These are phyloP conservation scores for Helarctos malayanus DNA, from an alignment of 2,797 vertebrate genomes.

Conservation along the genomic window DNA sequence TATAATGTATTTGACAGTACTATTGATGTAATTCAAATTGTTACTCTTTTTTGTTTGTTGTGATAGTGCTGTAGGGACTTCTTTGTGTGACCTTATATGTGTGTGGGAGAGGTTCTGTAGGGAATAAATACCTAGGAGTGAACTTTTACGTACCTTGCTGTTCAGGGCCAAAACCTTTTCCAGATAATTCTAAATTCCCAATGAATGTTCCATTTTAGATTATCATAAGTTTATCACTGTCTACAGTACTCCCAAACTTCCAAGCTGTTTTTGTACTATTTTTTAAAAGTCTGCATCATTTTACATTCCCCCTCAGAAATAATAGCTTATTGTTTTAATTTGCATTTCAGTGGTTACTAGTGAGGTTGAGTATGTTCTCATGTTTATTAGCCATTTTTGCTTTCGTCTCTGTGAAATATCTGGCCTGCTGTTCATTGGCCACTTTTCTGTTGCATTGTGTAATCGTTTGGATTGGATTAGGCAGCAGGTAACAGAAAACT, in stretches of 20 bases:
- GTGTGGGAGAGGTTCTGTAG: not conserved
- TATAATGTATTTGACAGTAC: not conserved
- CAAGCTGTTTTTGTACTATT: not conserved
- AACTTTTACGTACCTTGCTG: not conserved
- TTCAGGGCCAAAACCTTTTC: not conserved
- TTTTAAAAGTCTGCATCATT: not conserved
- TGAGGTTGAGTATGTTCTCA: not conserved
- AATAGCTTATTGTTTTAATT: not conserved
- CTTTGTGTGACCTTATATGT: not conserved
- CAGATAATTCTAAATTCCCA: not conserved
- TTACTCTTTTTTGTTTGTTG: not conserved
- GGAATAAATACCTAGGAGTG: not conserved
- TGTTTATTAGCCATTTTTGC: not conserved
- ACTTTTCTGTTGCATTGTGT: not conserved
- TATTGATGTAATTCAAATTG: not conserved
- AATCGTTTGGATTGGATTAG: not conserved
- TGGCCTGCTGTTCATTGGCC: not conserved
- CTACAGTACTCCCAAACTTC: not conserved
- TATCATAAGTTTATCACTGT: not conserved
- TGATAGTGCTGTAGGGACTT: not conserved
- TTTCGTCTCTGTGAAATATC: not conserved
- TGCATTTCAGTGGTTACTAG: not conserved
- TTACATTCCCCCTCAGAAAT: not conserved
- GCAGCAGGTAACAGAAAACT: not conserved
- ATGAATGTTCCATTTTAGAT: not conserved